Evolutionary conservation across 2,888 invertebrate genomes (phyloP).

Genomic region (Anodontia alba): DNA sequence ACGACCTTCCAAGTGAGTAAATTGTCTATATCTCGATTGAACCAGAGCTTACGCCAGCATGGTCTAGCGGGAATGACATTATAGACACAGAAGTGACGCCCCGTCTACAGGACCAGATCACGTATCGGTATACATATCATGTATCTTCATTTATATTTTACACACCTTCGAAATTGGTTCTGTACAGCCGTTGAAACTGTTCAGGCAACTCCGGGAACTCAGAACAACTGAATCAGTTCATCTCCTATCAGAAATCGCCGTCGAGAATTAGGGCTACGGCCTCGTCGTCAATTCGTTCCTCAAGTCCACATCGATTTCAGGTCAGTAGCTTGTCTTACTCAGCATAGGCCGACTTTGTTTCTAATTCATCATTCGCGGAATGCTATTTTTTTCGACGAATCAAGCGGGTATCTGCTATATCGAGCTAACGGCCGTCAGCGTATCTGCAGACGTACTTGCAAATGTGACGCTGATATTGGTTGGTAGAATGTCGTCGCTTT

Average conservation of each 20-base stretch:
- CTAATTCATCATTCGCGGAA: not conserved
- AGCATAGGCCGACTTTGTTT: constrained; percentile 3
- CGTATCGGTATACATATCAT: too few relatives aligned
- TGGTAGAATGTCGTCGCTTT: not conserved
- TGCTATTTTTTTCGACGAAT: not conserved
- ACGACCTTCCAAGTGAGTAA: too few relatives aligned
- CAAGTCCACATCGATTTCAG: not conserved
- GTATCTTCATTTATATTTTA: not conserved
- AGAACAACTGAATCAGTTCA: constrained; percentile 3
- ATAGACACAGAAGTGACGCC: too few relatives aligned
- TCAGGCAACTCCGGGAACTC: not conserved
- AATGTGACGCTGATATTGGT: not conserved
- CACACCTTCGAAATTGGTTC: constrained; percentile 3
- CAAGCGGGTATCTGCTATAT: not conserved
- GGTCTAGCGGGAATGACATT: too few relatives aligned
- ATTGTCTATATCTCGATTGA: too few relatives aligned
- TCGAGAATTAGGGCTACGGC: not conserved
- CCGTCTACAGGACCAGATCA: too few relatives aligned
- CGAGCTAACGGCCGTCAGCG: too few relatives aligned
- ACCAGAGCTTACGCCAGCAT: too few relatives aligned
- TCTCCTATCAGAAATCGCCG: not conserved
- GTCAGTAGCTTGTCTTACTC: not conserved
- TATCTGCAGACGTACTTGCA: not conserved
- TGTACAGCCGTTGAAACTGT: constrained; percentile 12
- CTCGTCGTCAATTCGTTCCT: constrained; percentile 10